Base-by-base conservation (phyloP, 2,888 invertebrate species). In the Philhelius pedissequus region DNA sequence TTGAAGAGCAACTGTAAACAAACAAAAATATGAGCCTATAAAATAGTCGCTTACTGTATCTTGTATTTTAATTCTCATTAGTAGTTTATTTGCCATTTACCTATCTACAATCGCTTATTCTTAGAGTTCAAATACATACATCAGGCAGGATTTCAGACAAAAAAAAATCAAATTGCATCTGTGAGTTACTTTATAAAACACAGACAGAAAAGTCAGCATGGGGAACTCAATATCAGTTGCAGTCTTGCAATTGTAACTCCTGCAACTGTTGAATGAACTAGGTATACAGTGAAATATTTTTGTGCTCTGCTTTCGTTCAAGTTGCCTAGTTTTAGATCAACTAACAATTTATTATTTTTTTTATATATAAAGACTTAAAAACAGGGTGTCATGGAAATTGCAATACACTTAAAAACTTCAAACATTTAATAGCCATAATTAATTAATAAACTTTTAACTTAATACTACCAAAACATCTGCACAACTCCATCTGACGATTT, bases 301-400 rank as follows among this genome's bases (percentile, higher is more conserved):
- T 48, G 73, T 43, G 60, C 7, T 83, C 78, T 74, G 83, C 83
- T 83, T 83, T 83, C 83, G 64, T 74, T 78, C 71, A 77, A 73
- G 71, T 83, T 70, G 64, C 69, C 69, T 74, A 76, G 76, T 78
- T 78, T 69, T 30, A 52, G 74, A 78, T 74, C 78, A 62, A 64
- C 30, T 45, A 6, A 25, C 66, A 50, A 43, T 74, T 66, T 25
- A 11, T 62, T 25, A 77, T 13, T 25, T 11, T 11, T 38, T 62
- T 50, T 40, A 11, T 15, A 11, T 58, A 60, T 60, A n/a, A 2
- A 4, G 0, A 9, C 2, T 6, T 4, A n/a, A 11, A 54, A 4
- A 30, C 30, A 54, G 32, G 54, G 54, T 52, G 27, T 25, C 3
- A 15, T 18, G 4, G 3, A 6, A 43, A 18, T 1, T n/a, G n/a